These are phyloP conservation scores for Cataglyphis altisquamis DNA, from an alignment of 2,888 invertebrate genomes.

Conservation along the genomic window DNA sequence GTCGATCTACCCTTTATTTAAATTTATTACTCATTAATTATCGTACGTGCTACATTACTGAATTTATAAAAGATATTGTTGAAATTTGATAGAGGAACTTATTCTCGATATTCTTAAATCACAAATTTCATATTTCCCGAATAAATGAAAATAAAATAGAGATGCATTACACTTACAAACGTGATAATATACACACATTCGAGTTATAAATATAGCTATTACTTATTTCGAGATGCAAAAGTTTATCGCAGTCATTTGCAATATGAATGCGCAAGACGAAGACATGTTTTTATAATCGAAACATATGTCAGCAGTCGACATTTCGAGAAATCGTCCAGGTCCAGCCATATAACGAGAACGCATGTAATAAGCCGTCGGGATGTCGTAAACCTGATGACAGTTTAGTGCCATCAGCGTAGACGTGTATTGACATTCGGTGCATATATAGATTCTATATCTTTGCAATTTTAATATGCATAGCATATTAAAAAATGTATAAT, in stretches of 20 bases:
- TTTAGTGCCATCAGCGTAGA: conserved; percentile 38
- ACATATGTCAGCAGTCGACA: conserved; percentile 48
- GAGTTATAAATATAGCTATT: conserved; percentile 11
- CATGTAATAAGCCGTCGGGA: conserved; percentile 59
- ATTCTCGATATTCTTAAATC: conserved; percentile 1
- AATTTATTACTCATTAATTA: conserved; percentile 1
- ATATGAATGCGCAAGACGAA: conserved; percentile 33
- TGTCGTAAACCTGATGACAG: conserved; percentile 51
- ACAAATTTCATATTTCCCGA: background rate
- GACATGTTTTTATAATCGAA: conserved; percentile 37
- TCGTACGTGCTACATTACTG: background rate
- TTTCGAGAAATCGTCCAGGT: conserved; percentile 40
- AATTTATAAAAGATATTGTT: background rate
- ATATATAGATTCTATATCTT: background rate
- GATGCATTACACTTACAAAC: conserved; percentile 1
- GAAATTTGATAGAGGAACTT: background rate
- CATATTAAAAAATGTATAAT: background rate
- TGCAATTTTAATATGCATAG: background rate
- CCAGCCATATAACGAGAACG: conserved; percentile 53
- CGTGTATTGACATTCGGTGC: conserved; percentile 5
- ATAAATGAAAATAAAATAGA: conserved; percentile 2
- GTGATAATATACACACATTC: conserved; percentile 18
- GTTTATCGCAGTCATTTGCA: conserved; percentile 6
- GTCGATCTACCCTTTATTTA: background rate
- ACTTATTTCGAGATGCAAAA: background rate